Conservation (phyloP, 2,797 vertebrate species). For the Sardinella longiceps region DNA sequence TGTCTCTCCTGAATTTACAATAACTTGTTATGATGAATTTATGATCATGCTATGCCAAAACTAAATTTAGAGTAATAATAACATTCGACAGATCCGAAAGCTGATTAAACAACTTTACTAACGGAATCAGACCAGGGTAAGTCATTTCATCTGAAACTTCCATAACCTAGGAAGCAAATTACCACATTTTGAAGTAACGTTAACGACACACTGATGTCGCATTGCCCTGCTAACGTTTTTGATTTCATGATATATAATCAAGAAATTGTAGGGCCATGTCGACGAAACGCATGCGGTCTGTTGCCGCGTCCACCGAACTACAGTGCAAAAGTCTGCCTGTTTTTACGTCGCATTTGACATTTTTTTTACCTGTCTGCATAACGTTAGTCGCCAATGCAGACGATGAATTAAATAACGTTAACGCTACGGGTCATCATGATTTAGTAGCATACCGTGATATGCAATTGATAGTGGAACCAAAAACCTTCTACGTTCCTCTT, state of each 20-base stretch:
- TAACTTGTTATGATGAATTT: background rate
- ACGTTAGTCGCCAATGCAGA: no score
- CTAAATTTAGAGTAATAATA: background rate
- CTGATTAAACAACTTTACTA: background rate
- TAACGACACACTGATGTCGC: background rate
- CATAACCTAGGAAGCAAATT: background rate
- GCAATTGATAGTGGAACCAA: no score
- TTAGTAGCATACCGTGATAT: no score
- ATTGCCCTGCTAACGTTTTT: background rate
- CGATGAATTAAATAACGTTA: no score
- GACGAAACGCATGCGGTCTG: no score
- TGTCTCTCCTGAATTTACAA: background rate
- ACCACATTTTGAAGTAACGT: background rate
- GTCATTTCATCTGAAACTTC: background rate
- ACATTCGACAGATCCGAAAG: background rate
- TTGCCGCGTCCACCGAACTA: no score
- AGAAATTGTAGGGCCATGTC: background rate
- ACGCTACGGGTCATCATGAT: no score
- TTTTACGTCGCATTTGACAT: no score
- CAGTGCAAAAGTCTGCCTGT: no score
- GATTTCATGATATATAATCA: background rate
- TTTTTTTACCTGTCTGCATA: no score
- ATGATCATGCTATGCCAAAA: background rate
- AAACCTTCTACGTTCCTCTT: no score
- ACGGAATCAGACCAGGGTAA: background rate